Evolutionary conservation across 2,797 vertebrate species (phyloP).

Genomic region (Acipenser oxyrinchus): DNA sequence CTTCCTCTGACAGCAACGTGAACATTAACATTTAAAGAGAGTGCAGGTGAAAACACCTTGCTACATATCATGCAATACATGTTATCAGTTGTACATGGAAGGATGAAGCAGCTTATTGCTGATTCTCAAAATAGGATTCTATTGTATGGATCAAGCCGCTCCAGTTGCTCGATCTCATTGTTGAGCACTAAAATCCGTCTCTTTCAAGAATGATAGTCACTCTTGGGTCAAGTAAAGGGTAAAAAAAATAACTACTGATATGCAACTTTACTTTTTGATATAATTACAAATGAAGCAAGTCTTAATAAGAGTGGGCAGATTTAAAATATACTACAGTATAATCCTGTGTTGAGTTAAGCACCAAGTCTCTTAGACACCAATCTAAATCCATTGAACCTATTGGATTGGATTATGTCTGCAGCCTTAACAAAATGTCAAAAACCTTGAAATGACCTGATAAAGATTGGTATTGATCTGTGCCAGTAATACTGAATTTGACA

Average conservation of each 20-base stretch:
- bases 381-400: constrained; percentile 39
- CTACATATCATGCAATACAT: not conserved
- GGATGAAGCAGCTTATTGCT: constrained; percentile 4
- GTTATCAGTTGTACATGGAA: not conserved
- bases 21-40: constrained; percentile 38
- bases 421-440: constrained; percentile 12
- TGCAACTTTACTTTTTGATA: constrained; percentile 2
- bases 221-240: constrained; percentile 28
- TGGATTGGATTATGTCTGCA: constrained; percentile 33
- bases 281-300: not conserved
- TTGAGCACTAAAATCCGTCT: constrained; percentile 6
- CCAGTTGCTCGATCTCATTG: constrained; percentile 14
- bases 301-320: not conserved
- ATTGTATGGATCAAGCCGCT: constrained; percentile 3
- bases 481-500: constrained; percentile 27
- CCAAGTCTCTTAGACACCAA: constrained; percentile 23
- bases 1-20: no score
- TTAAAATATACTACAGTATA: constrained; percentile 18
- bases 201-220: constrained; percentile 20
- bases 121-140: constrained; percentile 14
- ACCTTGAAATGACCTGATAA: constrained; percentile 26
- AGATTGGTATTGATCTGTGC: constrained; percentile 26
- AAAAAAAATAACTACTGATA: constrained; percentile 31
- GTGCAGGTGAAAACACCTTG: constrained; percentile 15
- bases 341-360: constrained; percentile 22